Percentiles rank a stretch among this genome's conserved stretches.
Conservation (phyloP, 2,113 vertebrate genomes). For the Ictidomys tridecemlineatus region DNA sequence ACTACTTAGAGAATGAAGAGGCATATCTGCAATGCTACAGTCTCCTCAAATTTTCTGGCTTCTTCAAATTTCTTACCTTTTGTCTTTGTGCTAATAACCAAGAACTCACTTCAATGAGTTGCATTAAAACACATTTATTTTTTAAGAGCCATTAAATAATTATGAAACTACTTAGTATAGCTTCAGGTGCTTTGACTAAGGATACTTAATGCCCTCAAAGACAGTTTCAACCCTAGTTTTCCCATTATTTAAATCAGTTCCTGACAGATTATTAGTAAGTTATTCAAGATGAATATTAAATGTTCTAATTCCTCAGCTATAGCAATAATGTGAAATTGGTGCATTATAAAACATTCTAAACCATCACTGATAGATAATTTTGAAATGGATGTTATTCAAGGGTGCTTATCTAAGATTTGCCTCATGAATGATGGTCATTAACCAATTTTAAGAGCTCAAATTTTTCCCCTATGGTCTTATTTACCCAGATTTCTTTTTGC, state of each 20-base stretch:
- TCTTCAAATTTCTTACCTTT: not conserved
- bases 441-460: slow-evolving; percentile 6
- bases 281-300: slow-evolving; percentile 43
- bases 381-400: not conserved
- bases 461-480: not conserved
- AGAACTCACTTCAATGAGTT: not conserved
- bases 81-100: slow-evolving; percentile 43
- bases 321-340: not conserved
- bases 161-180: slow-evolving; percentile 34
- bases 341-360: slow-evolving; percentile 24
- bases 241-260: slow-evolving; percentile 33
- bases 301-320: not conserved
- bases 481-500: not conserved
- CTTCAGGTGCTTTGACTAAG: slow-evolving; percentile 42
- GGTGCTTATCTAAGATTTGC: slow-evolving; percentile 15
- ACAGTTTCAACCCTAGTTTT: slow-evolving; percentile 33
- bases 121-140: not conserved
- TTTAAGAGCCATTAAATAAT: slow-evolving; percentile 49
- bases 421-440: not conserved
- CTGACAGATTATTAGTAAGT: not conserved
- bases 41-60: not conserved
- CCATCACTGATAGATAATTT: slow-evolving; percentile 1
- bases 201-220: slow-evolving; percentile 42
- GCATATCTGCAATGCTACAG: accelerated
- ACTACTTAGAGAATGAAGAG: not conserved